Conservation (phyloP, 1,140 invertebrate genomes). For the Hydropsyche tenuis region DNA sequence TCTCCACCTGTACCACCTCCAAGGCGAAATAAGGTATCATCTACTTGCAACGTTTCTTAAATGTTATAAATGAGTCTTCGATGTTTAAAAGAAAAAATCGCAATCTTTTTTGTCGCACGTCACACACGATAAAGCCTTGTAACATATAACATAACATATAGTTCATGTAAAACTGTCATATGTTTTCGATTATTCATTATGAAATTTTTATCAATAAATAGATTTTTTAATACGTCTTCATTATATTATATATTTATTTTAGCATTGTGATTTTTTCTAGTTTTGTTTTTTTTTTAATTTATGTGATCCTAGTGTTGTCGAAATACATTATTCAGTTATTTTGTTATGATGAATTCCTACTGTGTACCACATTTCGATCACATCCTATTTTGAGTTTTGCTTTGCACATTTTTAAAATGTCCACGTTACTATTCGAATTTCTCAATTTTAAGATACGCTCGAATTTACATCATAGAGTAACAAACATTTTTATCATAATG, state of each 20-base stretch:
- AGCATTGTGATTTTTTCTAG: slow-evolving; percentile 10
- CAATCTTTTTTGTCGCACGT: slow-evolving; percentile 17
- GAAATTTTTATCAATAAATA: background rate
- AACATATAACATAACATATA: too few species aligned
- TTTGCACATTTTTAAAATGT: too few species aligned
- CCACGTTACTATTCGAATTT: background rate
- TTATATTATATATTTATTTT: background rate
- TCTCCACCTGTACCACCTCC: slow-evolving; percentile 83
- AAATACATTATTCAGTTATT: slow-evolving; percentile 11
- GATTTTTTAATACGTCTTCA: background rate
- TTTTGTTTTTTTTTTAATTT: background rate
- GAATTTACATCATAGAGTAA: background rate
- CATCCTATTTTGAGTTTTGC: background rate
- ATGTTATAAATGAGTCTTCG: slow-evolving; percentile 11
- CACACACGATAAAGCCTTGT: too few species aligned
- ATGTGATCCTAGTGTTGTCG: slow-evolving; percentile 15
- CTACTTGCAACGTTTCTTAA: slow-evolving; percentile 55
- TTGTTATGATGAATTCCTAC: background rate
- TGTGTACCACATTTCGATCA: background rate
- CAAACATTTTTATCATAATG: background rate
- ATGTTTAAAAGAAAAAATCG: slow-evolving; percentile 36
- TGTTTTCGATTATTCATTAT: too few species aligned
- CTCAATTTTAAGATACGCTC: background rate
- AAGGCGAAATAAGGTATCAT: slow-evolving; percentile 73
- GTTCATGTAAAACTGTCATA: too few species aligned